Conservation (phyloP, 2,888 invertebrate genomes). For the Rhamphomyia laevipes region DNA sequence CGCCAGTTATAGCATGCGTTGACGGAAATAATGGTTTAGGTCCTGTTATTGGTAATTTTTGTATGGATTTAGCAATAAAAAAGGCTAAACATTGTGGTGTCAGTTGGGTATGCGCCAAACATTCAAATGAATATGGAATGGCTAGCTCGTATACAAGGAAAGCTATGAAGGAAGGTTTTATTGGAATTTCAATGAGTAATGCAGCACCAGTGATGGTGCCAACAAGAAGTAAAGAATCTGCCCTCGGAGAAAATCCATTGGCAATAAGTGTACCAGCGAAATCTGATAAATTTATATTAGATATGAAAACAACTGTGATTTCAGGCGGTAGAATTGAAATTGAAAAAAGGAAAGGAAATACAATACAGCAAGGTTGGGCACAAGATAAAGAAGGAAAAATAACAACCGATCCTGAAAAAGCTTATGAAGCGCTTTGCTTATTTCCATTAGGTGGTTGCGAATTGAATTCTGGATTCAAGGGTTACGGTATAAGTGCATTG, state of each 20-base stretch:
- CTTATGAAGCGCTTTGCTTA: constrained; percentile 46
- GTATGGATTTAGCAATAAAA: constrained; percentile 67
- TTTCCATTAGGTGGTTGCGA: constrained; percentile 68
- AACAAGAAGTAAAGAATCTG: constrained; percentile 64
- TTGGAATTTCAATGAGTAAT: constrained; percentile 85
- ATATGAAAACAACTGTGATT: constrained; percentile 93
- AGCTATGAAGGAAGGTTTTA: constrained; percentile 57
- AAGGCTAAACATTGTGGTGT: constrained; percentile 71
- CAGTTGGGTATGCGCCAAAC: constrained; percentile 69
- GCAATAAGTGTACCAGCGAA: constrained; percentile 59
- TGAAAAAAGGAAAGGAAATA: constrained; percentile 58
- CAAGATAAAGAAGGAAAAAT: constrained; percentile 50
- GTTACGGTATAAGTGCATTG: constrained; percentile 71
- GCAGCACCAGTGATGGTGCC: constrained; percentile 84
- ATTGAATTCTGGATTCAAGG: constrained; percentile 72
- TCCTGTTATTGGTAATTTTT: constrained; percentile 64
- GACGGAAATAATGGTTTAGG: constrained; percentile 74
- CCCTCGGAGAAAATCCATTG: constrained; percentile 85
- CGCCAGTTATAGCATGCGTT: constrained; percentile 58
- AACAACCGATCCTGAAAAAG: constrained; percentile 54
- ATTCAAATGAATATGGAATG: constrained; percentile 84
- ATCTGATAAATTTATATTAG: constrained; percentile 70
- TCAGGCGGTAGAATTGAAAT: constrained; percentile 91
- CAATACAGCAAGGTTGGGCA: constrained; percentile 81
- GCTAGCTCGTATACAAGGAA: constrained; percentile 72